A percentile compares a stretch with the other conserved stretches of the same genome.
phyloP scores from a whole-genome alignment of 1,140 invertebrate species.

The Heliothis virescens region DNA sequence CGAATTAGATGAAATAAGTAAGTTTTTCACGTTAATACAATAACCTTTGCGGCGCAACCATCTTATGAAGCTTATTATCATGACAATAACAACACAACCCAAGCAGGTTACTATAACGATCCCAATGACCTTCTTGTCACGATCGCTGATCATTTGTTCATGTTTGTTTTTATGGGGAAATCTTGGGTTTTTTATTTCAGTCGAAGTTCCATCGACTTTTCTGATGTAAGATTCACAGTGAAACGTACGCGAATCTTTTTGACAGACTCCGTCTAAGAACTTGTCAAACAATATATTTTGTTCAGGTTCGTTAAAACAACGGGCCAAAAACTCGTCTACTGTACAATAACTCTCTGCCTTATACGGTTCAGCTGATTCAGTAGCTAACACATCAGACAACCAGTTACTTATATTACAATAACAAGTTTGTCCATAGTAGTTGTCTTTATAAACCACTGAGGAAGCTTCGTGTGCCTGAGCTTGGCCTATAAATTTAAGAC shows the following conservation, averaged over 20 bases:
- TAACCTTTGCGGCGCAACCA: conserved; percentile 74
- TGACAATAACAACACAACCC: conserved; percentile 71
- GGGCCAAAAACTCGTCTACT: conserved; percentile 86
- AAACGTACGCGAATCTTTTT: conserved; percentile 74
- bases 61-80: conserved; percentile 76
- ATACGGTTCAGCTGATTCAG: conserved; percentile 75
- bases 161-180: conserved; percentile 79
- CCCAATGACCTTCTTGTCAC: conserved; percentile 78
- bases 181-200: conserved; percentile 80
- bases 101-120: conserved; percentile 76
- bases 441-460: conserved; percentile 86
- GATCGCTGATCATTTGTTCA: conserved; percentile 63
- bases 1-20: conserved; percentile 70
- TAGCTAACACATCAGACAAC: conserved; percentile 84
- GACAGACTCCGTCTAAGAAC: conserved; percentile 88
- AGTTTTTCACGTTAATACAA: conserved; percentile 73
- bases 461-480: conserved; percentile 78
- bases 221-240: conserved; percentile 82
- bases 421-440: conserved; percentile 88
- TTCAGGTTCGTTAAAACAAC: conserved; percentile 88
- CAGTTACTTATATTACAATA: conserved; percentile 88
- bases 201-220: conserved; percentile 71
- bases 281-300: conserved; percentile 88
- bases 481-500: conserved; percentile 87
- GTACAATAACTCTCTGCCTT: conserved; percentile 88